Evolutionary conservation across 2,888 invertebrate genomes (phyloP).

Genomic region (Nomada ruficornis): DNA sequence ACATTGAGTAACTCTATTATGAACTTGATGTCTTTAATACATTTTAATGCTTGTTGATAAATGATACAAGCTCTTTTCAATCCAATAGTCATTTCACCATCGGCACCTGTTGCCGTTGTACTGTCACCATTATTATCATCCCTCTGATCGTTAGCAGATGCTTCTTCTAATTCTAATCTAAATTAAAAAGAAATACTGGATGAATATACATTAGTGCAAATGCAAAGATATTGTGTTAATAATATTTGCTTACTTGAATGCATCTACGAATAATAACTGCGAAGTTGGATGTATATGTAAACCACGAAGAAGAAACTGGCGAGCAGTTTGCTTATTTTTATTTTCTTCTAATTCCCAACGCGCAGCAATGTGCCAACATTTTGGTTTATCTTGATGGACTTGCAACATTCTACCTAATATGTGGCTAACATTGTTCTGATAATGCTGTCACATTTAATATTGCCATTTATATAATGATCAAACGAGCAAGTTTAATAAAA

Average conservation of each 20-base stretch:
- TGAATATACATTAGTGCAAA: neutral
- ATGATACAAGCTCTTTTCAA: slow-evolving; percentile 87
- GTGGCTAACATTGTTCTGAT: slow-evolving; percentile 79
- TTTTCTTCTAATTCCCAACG: slow-evolving; percentile 91
- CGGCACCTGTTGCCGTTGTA: neutral
- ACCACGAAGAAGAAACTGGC: slow-evolving; percentile 90
- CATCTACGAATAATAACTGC: slow-evolving; percentile 89
- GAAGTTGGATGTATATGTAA: slow-evolving; percentile 90
- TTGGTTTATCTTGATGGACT: slow-evolving; percentile 90
- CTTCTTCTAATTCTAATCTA: slow-evolving; percentile 75
- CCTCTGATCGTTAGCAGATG: slow-evolving; percentile 22
- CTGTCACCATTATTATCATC: slow-evolving; percentile 27
- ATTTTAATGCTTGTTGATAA: slow-evolving; percentile 87
- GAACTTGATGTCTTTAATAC: slow-evolving; percentile 86
- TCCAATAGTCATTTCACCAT: slow-evolving; percentile 75
- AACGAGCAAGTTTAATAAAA: neutral
- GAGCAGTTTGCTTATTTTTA: slow-evolving; percentile 88
- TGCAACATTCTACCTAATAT: slow-evolving; percentile 85
- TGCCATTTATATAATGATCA: neutral
- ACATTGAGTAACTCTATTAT: slow-evolving; percentile 87
- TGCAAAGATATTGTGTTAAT: neutral
- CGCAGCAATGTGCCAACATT: slow-evolving; percentile 92
- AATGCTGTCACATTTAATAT: slow-evolving; percentile 72
- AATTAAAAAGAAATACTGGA: neutral
- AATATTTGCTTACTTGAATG: slow-evolving; percentile 85